A percentile compares a stretch with the other conserved stretches of the same genome.
Evolutionary conservation across 1,140 invertebrate genomes (phyloP).

Genomic region (Bicyclus anynana): DNA sequence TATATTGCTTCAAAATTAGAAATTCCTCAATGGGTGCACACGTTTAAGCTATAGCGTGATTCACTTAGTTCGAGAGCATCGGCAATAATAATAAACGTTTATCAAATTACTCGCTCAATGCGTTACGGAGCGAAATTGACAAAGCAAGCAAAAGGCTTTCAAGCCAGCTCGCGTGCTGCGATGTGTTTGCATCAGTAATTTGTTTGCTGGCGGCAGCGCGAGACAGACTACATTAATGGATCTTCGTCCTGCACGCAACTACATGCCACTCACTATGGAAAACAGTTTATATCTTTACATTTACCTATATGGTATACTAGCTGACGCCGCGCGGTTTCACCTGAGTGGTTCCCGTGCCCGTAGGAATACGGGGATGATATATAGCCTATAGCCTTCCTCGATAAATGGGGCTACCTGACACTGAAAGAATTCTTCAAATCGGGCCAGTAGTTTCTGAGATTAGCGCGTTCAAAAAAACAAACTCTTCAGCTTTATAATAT

Average conservation of each 20-base stretch:
- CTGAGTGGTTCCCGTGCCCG: too few species aligned
- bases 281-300: conserved; percentile 21
- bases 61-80: conserved; percentile 54
- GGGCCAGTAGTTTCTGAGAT: too few species aligned
- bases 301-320: conserved; percentile 10
- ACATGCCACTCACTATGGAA: conserved; percentile 11
- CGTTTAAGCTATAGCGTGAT: conserved; percentile 31
- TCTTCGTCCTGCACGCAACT: conserved; percentile 55
- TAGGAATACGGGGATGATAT: too few species aligned
- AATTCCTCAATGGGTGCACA: background rate
- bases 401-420: too few species aligned
- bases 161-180: conserved; percentile 63
- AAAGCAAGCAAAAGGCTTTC: conserved; percentile 72
- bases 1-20: too few species aligned
- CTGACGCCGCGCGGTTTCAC: background rate
- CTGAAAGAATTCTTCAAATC: too few species aligned
- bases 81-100: conserved; percentile 67
- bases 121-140: conserved; percentile 62
- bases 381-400: too few species aligned
- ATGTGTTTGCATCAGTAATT: conserved; percentile 74
- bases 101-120: conserved; percentile 61
- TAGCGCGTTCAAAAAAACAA: too few species aligned
- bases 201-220: conserved; percentile 69
- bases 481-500: too few species aligned
- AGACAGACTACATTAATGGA: conserved; percentile 69